Evolutionary conservation across 1,140 invertebrate genomes (phyloP), one percentile per base, ranked within the genome.

Genomic region (Apocrypta bakeri): DNA sequence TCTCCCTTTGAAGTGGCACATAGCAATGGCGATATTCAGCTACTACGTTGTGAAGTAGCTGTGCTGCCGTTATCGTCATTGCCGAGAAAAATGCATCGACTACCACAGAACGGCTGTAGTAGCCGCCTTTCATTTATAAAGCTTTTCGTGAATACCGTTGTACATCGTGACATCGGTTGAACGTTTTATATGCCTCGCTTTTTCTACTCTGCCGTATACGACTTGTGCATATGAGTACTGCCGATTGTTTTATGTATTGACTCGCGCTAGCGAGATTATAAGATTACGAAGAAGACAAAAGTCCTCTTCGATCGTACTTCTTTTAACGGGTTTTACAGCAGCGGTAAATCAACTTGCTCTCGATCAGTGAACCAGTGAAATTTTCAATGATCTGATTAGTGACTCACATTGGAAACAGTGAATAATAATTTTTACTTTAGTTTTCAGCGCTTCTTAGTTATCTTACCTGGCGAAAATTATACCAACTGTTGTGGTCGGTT

Each of bases 31-130:
- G 33, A 76, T 82, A 56, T 69, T 40, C 8, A 42, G 27, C 66
- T 69, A 33, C 68, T 56, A 21, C 6, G 17, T 31, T 31, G 3
- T 7, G 8, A 3, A 24, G 31, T 25, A 0, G 69, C 37, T 0
- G 33, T 8, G 11, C 40, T 48, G 27, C 27, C 48, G 31, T 56
- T 31, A n/a, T 0, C 73, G 42, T 81, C 61, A 76, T 76, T 24
- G 80, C 1, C 71, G 25, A 81, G 72, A 75, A 81, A 81, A 75
- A 81, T 69, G 25, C 61, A 82, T 37, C 61, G 29, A n/a, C 63
- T 17, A 14, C 63, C 37, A 77, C 81, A 64, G 74, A 61, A 56
- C 61, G 21, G 63, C 21, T n/a, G 31, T 21, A 6, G 14, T 8
- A 1, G 3, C 42, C 24, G 25, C 29, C 66, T 42, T 48, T 37